Evolutionary conservation across 2,797 vertebrate genomes (phyloP).

Genomic region (Limnodromus scolopaceus): DNA sequence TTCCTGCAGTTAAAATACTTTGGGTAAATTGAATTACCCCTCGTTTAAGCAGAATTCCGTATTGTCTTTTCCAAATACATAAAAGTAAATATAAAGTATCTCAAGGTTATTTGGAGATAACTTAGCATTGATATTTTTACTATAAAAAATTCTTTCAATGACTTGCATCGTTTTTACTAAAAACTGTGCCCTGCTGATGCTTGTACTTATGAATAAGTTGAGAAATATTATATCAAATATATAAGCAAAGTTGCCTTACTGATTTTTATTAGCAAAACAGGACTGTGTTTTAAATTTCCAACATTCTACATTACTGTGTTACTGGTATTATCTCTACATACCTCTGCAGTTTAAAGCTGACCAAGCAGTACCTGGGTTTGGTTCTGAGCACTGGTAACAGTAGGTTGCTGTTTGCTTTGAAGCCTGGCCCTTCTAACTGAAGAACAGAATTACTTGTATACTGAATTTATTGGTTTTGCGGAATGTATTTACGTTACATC

Average conservation of each 20-base stretch:
- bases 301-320: neutral
- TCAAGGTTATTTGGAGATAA: neutral
- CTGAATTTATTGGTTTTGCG: neutral
- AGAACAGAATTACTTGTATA: neutral
- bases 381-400: neutral
- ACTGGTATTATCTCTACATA: neutral
- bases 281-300: neutral
- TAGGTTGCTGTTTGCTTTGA: neutral
- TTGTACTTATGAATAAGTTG: neutral
- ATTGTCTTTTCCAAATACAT: neutral
- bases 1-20: neutral
- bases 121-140: neutral
- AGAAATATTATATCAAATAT: neutral
- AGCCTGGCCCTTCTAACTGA: neutral
- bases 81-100: neutral
- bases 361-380: neutral
- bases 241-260: neutral
- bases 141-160: neutral
- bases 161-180: neutral
- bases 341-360: neutral
- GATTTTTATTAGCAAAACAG: neutral
- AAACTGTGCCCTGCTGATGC: neutral
- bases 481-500: neutral
- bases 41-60: neutral
- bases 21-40: neutral